Evolutionary conservation across 2,888 invertebrate species (phyloP).

Genomic region (Noctua janthe): DNA sequence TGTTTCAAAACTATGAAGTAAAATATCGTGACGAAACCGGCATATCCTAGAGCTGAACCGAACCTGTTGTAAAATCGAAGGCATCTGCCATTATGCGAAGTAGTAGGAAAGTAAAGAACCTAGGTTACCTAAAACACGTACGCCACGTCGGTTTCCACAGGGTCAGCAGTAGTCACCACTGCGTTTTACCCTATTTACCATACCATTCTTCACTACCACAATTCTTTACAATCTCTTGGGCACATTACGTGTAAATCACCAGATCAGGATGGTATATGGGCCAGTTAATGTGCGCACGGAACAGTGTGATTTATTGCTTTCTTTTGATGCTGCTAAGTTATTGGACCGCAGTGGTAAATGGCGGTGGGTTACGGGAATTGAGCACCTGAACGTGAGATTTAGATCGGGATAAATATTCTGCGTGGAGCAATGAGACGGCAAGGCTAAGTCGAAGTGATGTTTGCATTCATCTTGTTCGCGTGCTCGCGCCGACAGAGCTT

Average conservation of each 20-base stretch:
- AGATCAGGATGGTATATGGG: constrained; percentile 21
- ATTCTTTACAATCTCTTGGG: neutral
- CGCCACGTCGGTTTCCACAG: too few relatives aligned
- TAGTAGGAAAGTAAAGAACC: too few relatives aligned
- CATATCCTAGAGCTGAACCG: too few relatives aligned
- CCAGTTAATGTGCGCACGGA: constrained; percentile 17
- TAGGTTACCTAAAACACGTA: too few relatives aligned
- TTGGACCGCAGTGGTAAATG: constrained; percentile 22
- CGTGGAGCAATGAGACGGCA: neutral
- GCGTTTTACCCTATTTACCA: neutral
- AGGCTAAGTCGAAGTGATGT: neutral
- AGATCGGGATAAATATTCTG: constrained; percentile 14
- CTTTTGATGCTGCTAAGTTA: constrained; percentile 49
- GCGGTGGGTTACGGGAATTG: constrained; percentile 6
- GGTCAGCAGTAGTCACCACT: neutral
- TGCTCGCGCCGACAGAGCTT: neutral
- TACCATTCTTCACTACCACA: neutral
- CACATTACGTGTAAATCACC: constrained; percentile 27
- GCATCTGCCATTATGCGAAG: too few relatives aligned
- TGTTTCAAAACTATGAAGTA: too few relatives aligned
- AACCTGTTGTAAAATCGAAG: too few relatives aligned
- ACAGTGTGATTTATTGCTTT: constrained; percentile 42
- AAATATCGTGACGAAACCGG: too few relatives aligned
- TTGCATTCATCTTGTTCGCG: neutral
- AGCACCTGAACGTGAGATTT: constrained; percentile 17